A percentile compares a stretch with the other conserved stretches of the same genome.
Conservation (phyloP, 2,113 vertebrate species). For the Bombycilla garrulus region DNA sequence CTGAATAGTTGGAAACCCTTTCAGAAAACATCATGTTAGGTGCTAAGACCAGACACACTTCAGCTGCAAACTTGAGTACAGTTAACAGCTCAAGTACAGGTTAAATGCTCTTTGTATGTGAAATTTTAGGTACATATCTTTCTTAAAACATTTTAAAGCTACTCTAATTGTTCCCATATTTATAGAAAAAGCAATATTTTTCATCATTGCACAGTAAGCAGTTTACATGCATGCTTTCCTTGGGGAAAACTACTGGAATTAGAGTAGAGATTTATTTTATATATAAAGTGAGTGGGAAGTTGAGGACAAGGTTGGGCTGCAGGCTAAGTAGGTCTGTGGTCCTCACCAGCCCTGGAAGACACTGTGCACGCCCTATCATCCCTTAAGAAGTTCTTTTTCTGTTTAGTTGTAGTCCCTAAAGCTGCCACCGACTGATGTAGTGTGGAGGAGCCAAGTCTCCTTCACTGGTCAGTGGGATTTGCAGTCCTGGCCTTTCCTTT, state of each 20-base stretch:
- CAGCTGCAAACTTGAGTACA: not conserved
- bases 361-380: not conserved
- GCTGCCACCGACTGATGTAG: rapidly evolving
- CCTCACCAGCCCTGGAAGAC: not conserved
- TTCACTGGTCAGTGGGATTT: not conserved
- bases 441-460: not conserved
- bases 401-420: not conserved
- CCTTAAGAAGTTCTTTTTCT: not conserved
- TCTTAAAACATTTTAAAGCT: not conserved
- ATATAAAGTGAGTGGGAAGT: not conserved
- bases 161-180: not conserved
- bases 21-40: not conserved
- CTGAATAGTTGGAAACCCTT: not conserved
- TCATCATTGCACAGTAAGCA: not conserved
- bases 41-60: not conserved
- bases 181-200: not conserved
- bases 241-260: not conserved
- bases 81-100: not conserved
- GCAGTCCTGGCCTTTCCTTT: not conserved
- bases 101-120: not conserved
- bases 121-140: not conserved
- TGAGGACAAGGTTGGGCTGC: not conserved
- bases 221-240: not conserved
- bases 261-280: not conserved
- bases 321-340: not conserved